phyloP scores from a whole-genome alignment of 2,888 invertebrate species.

The Artemia sp. region DNA sequence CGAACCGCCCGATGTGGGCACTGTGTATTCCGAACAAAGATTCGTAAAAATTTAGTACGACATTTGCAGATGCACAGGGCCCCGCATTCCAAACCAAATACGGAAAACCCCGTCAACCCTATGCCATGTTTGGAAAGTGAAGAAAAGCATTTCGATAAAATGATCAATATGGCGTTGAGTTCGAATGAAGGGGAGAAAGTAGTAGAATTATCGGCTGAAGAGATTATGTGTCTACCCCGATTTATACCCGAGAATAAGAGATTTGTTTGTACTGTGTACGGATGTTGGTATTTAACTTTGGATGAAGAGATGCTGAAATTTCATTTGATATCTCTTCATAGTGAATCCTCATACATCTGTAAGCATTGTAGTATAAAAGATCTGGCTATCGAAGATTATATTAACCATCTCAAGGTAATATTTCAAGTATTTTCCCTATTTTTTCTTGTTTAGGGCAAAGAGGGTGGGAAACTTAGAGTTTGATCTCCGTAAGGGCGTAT shows the following conservation, averaged over 20 bases:
- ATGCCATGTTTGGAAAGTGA: conserved; percentile 58
- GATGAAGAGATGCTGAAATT: conserved; percentile 51
- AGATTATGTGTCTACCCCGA: conserved; percentile 32
- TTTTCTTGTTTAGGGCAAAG: no score
- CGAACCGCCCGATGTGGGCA: conserved; percentile 41
- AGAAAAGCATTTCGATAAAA: conserved; percentile 65
- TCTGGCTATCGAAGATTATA: neutral
- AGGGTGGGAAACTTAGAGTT: no score
- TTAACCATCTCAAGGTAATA: neutral
- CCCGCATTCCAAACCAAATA: conserved; percentile 22
- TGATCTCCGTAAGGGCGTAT: no score
- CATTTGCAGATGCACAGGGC: conserved; percentile 47
- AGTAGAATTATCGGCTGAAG: conserved; percentile 24
- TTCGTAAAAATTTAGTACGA: conserved; percentile 45
- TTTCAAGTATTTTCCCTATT: neutral
- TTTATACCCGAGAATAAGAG: conserved; percentile 41
- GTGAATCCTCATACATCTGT: conserved; percentile 44
- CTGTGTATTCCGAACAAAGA: conserved; percentile 51
- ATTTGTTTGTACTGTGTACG: conserved; percentile 51
- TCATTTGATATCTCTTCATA: conserved; percentile 54
- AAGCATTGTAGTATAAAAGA: conserved; percentile 46
- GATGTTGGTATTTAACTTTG: conserved; percentile 51
- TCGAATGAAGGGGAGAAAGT: conserved; percentile 32
- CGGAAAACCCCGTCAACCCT: conserved; percentile 51
- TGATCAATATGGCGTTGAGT: conserved; percentile 64